Percentiles rank a stretch among this genome's conserved stretches.
These are phyloP conservation scores for Bombus consobrinus DNA, from an alignment of 1,140 invertebrate genomes.

Conservation along the genomic window DNA sequence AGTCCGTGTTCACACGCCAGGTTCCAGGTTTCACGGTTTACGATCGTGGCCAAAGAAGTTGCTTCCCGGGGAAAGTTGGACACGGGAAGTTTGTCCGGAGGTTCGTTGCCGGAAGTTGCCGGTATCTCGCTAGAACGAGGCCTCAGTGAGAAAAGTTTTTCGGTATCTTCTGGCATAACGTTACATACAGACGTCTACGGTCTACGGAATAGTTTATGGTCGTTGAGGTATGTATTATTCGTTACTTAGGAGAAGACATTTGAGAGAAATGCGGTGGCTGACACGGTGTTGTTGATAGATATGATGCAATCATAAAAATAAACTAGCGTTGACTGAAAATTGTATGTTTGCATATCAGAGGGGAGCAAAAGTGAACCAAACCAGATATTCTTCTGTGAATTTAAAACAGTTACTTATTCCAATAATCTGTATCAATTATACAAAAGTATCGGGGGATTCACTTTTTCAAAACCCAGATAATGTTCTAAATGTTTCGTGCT, in stretches of 20 bases:
- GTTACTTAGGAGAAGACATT: too few species aligned
- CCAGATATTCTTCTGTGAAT: too few species aligned
- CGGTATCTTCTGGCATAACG: background rate
- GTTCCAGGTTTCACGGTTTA: constrained; percentile 18
- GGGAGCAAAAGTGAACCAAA: too few species aligned
- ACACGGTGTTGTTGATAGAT: background rate
- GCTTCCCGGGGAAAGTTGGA: constrained; percentile 23
- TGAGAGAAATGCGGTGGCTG: background rate
- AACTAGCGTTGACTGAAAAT: background rate
- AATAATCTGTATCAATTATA: too few species aligned
- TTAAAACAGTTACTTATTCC: too few species aligned
- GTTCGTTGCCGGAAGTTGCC: constrained; percentile 1
- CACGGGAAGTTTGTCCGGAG: background rate
- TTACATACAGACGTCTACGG: background rate
- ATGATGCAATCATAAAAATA: background rate
- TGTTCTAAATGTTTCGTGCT: background rate
- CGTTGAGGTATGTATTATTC: background rate
- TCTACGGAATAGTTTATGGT: too few species aligned
- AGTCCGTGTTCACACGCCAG: constrained; percentile 2
- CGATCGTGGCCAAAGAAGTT: constrained; percentile 16
- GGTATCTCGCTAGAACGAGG: background rate
- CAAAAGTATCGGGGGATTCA: too few species aligned
- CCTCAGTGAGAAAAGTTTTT: constrained; percentile 13
- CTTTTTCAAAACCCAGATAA: too few species aligned
- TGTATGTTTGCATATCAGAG: background rate